Conservation (phyloP, 2,888 invertebrate species). For the Perdita meconis region DNA sequence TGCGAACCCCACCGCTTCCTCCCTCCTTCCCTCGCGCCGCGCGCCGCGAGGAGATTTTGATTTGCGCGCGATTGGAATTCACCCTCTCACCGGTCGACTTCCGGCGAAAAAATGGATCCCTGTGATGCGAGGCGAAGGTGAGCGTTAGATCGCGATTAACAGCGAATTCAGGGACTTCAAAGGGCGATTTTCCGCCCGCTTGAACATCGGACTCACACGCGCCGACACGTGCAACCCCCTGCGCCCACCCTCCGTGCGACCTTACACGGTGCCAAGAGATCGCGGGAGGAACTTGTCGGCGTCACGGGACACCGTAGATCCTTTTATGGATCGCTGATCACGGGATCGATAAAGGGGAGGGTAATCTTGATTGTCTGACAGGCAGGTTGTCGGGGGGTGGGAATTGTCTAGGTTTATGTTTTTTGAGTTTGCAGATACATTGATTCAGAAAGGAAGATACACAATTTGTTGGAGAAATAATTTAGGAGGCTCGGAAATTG, state of each 20-base stretch:
- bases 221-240: constrained; percentile 73
- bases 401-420: no score
- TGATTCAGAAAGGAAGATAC: no score
- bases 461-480: no score
- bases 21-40: no score
- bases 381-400: not conserved
- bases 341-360: not conserved
- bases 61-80: constrained; percentile 55
- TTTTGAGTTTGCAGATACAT: no score
- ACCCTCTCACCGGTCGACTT: constrained; percentile 55
- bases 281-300: constrained; percentile 54
- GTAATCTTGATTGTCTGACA: constrained; percentile 15
- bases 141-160: constrained; percentile 75
- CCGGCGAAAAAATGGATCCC: constrained; percentile 49
- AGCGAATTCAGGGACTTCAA: constrained; percentile 72
- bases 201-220: constrained; percentile 71
- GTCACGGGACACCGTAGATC: constrained; percentile 40
- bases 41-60: constrained; percentile 60
- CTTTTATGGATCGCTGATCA: constrained; percentile 22
- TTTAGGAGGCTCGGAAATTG: no score
- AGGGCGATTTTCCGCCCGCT: constrained; percentile 80
- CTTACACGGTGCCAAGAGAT: constrained; percentile 60
- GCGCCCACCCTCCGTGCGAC: constrained; percentile 62
- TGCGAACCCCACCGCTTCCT: constrained; percentile 10
- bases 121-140: constrained; percentile 64